A percentile compares a stretch with the other conserved stretches of the same genome.
Evolutionary conservation across 2,113 vertebrate species (phyloP).

Genomic region (Myanophis thanlyinensis): DNA sequence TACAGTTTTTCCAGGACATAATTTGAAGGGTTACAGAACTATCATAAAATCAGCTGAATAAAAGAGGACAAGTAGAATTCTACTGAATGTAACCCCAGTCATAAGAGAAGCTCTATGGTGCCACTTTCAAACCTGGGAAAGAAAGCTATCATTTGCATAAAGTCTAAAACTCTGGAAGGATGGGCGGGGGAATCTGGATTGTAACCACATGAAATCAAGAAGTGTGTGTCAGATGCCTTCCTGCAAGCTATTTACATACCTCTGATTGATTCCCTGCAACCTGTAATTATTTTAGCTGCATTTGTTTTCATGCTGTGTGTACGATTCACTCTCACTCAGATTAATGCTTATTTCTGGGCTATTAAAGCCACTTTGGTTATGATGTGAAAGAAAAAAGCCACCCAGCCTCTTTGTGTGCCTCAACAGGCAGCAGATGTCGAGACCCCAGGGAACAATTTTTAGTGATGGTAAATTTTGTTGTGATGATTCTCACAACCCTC

Average conservation of each 20-base stretch:
- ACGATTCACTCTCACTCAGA: slow-evolving; percentile 46
- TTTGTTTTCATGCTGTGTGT: slow-evolving; percentile 58
- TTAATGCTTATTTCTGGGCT: slow-evolving; percentile 21
- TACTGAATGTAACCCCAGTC: not conserved
- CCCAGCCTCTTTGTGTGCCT: not conserved
- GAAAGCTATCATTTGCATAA: not conserved
- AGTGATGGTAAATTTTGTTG: not conserved
- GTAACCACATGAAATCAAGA: slow-evolving; percentile 8
- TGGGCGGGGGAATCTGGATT: fast-evolving
- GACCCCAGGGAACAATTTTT: not conserved
- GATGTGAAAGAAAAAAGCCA: not conserved
- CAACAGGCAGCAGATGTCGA: not conserved
- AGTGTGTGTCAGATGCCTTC: slow-evolving; percentile 34
- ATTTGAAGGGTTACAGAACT: not conserved
- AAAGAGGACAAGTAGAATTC: too few relatives aligned
- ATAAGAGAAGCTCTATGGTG: not conserved
- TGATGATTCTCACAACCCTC: not conserved
- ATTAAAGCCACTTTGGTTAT: slow-evolving; percentile 17
- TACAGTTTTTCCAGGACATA: not conserved
- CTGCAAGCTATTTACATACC: slow-evolving; percentile 59
- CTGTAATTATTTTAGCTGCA: slow-evolving; percentile 67
- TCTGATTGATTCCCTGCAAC: slow-evolving; percentile 66
- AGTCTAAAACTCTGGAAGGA: not conserved
- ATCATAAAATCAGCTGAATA: not conserved
- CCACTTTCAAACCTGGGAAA: not conserved